Percentiles rank a stretch among this genome's conserved stretches.
Evolutionary conservation across 2,888 invertebrate genomes (phyloP).

Genomic region (Corythucha ciliata): DNA sequence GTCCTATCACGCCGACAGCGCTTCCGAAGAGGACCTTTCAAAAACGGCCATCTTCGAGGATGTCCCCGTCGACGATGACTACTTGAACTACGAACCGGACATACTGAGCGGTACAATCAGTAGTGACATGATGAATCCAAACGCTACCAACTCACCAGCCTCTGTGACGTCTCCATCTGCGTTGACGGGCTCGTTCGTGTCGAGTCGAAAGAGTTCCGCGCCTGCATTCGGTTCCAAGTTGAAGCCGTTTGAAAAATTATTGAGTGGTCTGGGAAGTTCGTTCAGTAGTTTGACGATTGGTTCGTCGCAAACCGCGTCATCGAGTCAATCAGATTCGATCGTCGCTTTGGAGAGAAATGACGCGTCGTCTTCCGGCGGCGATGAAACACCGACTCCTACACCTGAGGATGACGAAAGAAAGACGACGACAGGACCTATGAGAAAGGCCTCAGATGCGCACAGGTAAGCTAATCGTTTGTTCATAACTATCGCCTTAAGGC

Average conservation of each 20-base stretch:
- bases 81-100: constrained; percentile 40
- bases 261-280: constrained; percentile 17
- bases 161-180: constrained; percentile 35
- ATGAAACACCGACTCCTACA: constrained; percentile 11
- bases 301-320: no score
- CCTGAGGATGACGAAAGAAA: constrained; percentile 19
- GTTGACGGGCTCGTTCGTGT: constrained; percentile 16
- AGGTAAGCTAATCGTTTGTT: no score
- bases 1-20: constrained; percentile 4
- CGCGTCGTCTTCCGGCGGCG: neutral
- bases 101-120: no score
- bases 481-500: no score
- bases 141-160: constrained; percentile 13
- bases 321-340: no score
- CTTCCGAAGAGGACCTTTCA: constrained; percentile 15
- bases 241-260: constrained; percentile 16
- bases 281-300: constrained; percentile 12
- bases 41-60: neutral
- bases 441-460: no score
- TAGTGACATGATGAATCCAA: no score
- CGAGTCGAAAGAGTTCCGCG: constrained; percentile 32
- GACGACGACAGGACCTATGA: no score
- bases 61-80: constrained; percentile 23
- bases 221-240: constrained; percentile 14
- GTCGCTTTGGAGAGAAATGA: no score